Conservation (phyloP, 2,113 vertebrate species). For the Ictalurus furcatus region DNA sequence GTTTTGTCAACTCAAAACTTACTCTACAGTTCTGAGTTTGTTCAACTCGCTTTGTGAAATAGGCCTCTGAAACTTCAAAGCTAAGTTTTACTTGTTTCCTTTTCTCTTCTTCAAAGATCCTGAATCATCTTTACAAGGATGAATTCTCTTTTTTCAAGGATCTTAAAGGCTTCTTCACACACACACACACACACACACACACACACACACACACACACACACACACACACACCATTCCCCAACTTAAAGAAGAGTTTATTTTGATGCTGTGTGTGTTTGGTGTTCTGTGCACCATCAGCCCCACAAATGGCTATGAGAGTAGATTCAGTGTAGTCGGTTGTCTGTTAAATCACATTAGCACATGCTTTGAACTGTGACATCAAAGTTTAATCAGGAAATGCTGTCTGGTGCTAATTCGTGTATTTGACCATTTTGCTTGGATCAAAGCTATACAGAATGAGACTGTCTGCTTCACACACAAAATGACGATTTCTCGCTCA, state of each 20-base stretch:
- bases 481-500: background rate
- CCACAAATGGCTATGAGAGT: constrained; percentile 35
- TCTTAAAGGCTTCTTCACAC: constrained; percentile 6
- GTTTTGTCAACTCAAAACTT: too few relatives aligned
- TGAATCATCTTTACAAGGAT: background rate
- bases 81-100: background rate
- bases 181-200: background rate
- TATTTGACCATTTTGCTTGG: constrained; percentile 25
- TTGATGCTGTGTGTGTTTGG: constrained; percentile 33
- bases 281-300: constrained; percentile 44
- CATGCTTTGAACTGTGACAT: constrained; percentile 50
- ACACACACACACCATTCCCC: background rate
- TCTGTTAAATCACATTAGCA: constrained; percentile 39
- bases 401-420: constrained; percentile 37
- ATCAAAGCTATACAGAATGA: constrained; percentile 18
- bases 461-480: constrained; percentile 19
- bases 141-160: background rate
- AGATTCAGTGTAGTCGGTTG: constrained; percentile 36
- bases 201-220: background rate
- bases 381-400: constrained; percentile 46
- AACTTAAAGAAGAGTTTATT: constrained; percentile 8
- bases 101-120: background rate
- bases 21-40: too few relatives aligned
- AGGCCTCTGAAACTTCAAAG: background rate
- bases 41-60: too few relatives aligned